phyloP scores from a whole-genome alignment of 1,140 invertebrate species.

The Drosophila bocki region DNA sequence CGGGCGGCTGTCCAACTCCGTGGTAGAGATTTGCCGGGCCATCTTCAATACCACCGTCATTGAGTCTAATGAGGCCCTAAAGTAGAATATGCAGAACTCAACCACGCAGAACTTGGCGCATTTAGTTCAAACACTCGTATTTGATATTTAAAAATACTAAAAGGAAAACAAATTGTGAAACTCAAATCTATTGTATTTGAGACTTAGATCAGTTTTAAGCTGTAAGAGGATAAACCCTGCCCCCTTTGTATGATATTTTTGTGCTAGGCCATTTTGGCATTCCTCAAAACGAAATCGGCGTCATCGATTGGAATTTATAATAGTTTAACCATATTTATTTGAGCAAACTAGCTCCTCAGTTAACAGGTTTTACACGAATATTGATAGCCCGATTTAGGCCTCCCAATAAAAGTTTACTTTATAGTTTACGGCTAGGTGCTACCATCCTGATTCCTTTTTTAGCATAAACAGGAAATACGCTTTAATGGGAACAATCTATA shows the following conservation, averaged over 20 bases:
- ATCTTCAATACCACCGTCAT: conserved; percentile 82
- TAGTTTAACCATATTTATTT: conserved; percentile 62
- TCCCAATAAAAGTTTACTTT: conserved; percentile 13
- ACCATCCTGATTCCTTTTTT: conserved; percentile 17
- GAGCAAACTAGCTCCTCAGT: conserved; percentile 28
- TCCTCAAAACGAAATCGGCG: conserved; percentile 44
- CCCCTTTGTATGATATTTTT: conserved; percentile 65
- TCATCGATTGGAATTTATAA: conserved; percentile 35
- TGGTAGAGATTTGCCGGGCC: conserved; percentile 76
- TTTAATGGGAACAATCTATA: conserved; percentile 33
- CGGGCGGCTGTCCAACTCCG: conserved; percentile 61
- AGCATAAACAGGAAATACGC: conserved; percentile 26
- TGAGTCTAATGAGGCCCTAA: conserved; percentile 67
- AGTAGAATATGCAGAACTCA: conserved; percentile 38
- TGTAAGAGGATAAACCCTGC: not conserved
- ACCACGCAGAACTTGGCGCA: conserved; percentile 21
- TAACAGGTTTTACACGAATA: conserved; percentile 31
- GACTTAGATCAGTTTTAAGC: conserved; percentile 11
- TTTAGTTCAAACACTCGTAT: conserved; percentile 51
- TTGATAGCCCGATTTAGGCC: conserved; percentile 15
- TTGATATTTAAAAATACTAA: conserved; percentile 45
- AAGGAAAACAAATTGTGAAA: conserved; percentile 1
- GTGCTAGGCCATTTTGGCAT: conserved; percentile 48
- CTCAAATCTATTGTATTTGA: conserved; percentile 12
- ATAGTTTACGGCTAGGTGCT: conserved; percentile 6